Base-by-base conservation (phyloP, 1,140 invertebrate species). In the Luehdorfia chinensis region DNA sequence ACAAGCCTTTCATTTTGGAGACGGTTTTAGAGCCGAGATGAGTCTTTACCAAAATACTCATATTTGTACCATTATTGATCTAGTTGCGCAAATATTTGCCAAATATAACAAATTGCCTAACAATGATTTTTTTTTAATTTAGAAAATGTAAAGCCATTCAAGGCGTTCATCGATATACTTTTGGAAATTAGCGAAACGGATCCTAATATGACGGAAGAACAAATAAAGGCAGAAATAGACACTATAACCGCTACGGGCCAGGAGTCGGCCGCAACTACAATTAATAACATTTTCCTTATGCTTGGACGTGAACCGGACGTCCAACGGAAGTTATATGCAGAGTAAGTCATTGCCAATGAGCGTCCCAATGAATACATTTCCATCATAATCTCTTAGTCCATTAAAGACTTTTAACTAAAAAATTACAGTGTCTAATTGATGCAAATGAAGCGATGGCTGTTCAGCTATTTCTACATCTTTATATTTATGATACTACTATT, bases 211-310 rank as follows among this genome's bases (percentile, higher is more conserved):
- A 68, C 65, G 4, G 52, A 57, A 11, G 7, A 59, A 6, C 68
- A 78, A 46, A 66, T 79, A 11, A 44, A 37, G 27, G 47, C 58
- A 1, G 78, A 83, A 45, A 59, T 77, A 4, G 56, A 79, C 43
- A 79, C 74, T 1, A 61, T 75, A n/a, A 67, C 74, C 1, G 11
- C 75, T 1, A 70, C 53, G 0, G 75, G 75, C 1, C 69, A 73
- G 12, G 75, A 78, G 37, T 75, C 75, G 0, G 50, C 55, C 0
- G 69, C 75, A 0, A 57, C 48, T n/a, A 59, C 60, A 0, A 31
- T 73, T 0, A 50, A 53, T 9, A 66, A 49, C 11, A 37, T 50
- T 4, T 14, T 75, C 0, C 14, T 74, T 1, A 51, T 67, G 36
- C 30, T 75, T 0, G 69, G 75, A 1, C 50, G 47, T 31, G 34